These are phyloP conservation scores for Drosophila subobscura DNA, from an alignment of 1,140 invertebrate genomes.

Conservation along the genomic window DNA sequence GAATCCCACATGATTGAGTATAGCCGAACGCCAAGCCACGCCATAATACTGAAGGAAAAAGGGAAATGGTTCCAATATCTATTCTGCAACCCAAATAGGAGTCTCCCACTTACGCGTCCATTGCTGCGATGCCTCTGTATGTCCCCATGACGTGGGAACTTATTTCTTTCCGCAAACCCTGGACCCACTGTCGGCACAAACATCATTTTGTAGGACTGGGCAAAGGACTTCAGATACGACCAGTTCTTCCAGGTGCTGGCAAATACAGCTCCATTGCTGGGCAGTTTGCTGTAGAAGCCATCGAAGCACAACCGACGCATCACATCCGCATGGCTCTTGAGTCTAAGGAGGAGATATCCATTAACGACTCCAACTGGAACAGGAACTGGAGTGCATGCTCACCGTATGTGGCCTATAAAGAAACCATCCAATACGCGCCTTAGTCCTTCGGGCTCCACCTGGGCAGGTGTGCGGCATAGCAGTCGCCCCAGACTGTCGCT, in stretches of 20 bases:
- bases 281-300: conserved; percentile 87
- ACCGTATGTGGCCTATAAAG: conserved; percentile 85
- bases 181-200: conserved; percentile 87
- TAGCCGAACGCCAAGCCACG: conserved; percentile 85
- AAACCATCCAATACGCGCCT: conserved; percentile 85
- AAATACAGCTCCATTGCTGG: conserved; percentile 86
- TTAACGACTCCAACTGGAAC: no score
- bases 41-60: conserved; percentile 84
- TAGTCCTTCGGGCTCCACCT: conserved; percentile 83
- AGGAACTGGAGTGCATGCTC: conserved; percentile 27
- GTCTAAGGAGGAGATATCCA: conserved; percentile 30
- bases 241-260: conserved; percentile 88
- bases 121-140: conserved; percentile 85
- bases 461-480: conserved; percentile 76
- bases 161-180: conserved; percentile 86
- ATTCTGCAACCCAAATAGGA: background rate
- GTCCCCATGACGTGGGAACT: conserved; percentile 85
- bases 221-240: conserved; percentile 85
- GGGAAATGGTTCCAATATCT: no score
- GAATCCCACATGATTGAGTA: conserved; percentile 84
- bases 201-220: conserved; percentile 85
- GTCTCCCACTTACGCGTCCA: conserved; percentile 76
- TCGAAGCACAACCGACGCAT: conserved; percentile 85
- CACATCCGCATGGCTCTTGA: conserved; percentile 79
- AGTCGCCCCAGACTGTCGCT: conserved; percentile 85